Percentiles rank a stretch among this genome's conserved stretches.
phyloP scores from a whole-genome alignment of 2,797 vertebrate species.

The Lithobates sylvaticus region DNA sequence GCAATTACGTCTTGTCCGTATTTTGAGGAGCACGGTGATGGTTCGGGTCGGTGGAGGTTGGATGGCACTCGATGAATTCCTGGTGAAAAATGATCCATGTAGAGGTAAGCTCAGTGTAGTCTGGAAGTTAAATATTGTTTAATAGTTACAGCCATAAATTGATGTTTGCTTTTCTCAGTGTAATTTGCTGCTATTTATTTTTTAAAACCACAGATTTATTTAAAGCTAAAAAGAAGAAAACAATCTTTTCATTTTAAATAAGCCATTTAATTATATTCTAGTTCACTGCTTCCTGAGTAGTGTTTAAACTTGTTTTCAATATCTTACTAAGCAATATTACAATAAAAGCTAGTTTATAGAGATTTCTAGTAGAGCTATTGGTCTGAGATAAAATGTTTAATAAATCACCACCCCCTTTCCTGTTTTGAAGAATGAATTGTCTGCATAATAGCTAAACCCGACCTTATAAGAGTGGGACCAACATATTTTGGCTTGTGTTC shows the following conservation, averaged over 20 bases:
- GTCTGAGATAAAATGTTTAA: not conserved
- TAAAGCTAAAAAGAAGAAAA: not conserved
- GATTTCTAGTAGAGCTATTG: too few relatives aligned
- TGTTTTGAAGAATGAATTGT: not conserved
- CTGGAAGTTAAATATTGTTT: not conserved
- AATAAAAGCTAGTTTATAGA: too few relatives aligned
- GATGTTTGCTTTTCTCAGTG: not conserved
- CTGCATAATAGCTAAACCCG: not conserved
- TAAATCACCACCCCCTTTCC: too few relatives aligned
- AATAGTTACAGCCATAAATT: not conserved
- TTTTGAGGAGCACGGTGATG: constrained; percentile 97
- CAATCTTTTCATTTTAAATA: not conserved
- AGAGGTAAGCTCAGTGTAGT: constrained; percentile 82
- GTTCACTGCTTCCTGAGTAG: not conserved
- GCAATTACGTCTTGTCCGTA: constrained; percentile 95
- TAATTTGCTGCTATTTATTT: not conserved
- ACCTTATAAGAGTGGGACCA: not conserved
- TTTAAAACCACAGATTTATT: constrained; percentile 10
- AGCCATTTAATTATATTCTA: not conserved
- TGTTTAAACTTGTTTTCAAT: not conserved
- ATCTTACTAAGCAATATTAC: too few relatives aligned
- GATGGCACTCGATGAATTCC: constrained; percentile 99
- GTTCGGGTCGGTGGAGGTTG: constrained; percentile 98
- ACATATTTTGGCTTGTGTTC: too few relatives aligned
- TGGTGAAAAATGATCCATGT: constrained; percentile 99